Base-by-base conservation (phyloP, 2,888 invertebrate species). In the Platycheirus rosarum region DNA sequence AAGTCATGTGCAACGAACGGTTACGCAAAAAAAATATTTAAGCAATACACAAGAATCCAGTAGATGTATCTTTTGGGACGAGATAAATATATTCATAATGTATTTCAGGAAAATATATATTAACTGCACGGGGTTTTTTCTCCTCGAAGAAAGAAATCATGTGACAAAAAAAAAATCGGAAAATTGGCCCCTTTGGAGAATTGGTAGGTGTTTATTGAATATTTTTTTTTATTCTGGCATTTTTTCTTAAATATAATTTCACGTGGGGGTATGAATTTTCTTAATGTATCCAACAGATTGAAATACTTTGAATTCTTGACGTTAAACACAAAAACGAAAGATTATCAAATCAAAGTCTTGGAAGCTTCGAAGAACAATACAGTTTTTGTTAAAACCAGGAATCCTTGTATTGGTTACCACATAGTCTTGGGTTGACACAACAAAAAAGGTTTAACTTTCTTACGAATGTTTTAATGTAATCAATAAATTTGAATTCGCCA, bases 401-500 rank as follows among this genome's bases (percentile, higher is more conserved):
- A 18, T 35, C 1, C 35, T 11, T 13, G 49, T 29, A 49, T 32
- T 32, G 32, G 16, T 51, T 35, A 51, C n/a, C n/a, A n/a, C 18
- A 53, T 32, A 51, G 32, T 18, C 35, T 20, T 40, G 40, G 14
- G 40, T 40, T 57, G 14, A 23, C 40, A 57, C 57, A 57, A 37
- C 57, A 57, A 40, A 57, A 40, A 40, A 11, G 40, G 13, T 40
- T 57, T 57, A 14, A 23, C 40, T 26, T 5, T 5, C 29, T 11
- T n/a, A 37, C 40, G 26, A 57, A 57, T 6, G 57, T 40, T 14
- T 26, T 26, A 23, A 23, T 57, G 40, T 40, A 40, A 57, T 57
- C 57, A 40, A 57, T 57, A 57, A 57, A 57, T 57, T 57, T 57
- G 57, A 57, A 75, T 60, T 14, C 16, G 49, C 35, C 66, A 74